Conservation (phyloP, 2,888 invertebrate species). For the Conus canariensis region DNA sequence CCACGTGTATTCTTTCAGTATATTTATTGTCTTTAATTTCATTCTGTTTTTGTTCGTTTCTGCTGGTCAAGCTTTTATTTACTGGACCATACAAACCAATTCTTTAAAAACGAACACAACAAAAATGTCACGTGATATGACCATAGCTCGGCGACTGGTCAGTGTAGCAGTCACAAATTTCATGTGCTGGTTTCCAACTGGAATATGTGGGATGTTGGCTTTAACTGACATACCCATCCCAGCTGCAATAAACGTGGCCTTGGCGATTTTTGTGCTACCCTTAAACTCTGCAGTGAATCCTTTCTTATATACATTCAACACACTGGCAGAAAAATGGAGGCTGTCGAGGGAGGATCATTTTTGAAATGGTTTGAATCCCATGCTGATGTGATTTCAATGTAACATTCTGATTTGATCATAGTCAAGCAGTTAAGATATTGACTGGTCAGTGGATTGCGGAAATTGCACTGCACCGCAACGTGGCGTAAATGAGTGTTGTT, state of each 20-base stretch:
- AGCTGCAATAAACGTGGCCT: background rate
- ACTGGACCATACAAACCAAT: background rate
- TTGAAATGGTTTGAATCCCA: background rate
- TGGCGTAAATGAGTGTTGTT: no score
- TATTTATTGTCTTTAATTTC: background rate
- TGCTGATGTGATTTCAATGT: background rate
- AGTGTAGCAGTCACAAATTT: background rate
- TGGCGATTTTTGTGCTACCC: background rate
- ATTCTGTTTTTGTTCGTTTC: background rate
- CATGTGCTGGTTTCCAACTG: constrained; percentile 15
- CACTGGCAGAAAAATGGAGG: background rate
- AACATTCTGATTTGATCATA: background rate
- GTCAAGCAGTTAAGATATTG: background rate
- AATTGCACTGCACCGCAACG: background rate
- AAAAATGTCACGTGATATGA: background rate
- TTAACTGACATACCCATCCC: background rate
- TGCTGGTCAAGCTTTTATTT: background rate
- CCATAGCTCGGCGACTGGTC: background rate
- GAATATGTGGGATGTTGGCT: background rate
- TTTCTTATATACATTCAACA: constrained; percentile 6
- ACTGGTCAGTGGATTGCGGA: no score
- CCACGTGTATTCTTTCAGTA: background rate
- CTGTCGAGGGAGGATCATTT: background rate
- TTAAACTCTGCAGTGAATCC: background rate
- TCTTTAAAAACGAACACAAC: background rate